These are phyloP conservation scores for Psilopsiagon aymara DNA, from an alignment of 2,113 vertebrate species.

Conservation along the genomic window DNA sequence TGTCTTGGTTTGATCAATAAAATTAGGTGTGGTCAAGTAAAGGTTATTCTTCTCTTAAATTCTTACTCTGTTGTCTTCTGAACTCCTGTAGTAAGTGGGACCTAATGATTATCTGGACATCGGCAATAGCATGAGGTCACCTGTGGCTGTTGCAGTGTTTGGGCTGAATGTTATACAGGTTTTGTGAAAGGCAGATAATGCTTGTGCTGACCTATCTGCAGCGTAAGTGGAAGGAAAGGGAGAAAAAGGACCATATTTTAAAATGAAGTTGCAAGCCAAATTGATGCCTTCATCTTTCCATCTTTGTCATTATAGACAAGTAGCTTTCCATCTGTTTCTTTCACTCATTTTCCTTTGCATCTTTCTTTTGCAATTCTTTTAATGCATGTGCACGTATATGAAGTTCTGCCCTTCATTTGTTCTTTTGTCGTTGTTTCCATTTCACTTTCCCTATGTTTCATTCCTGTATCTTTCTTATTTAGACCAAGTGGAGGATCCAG, in stretches of 20 bases:
- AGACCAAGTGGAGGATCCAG: conserved; percentile 80
- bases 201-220: background rate
- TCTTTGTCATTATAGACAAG: background rate
- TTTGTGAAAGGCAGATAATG: background rate
- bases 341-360: conserved; percentile 33
- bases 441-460: conserved; percentile 77
- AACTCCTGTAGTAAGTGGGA: background rate
- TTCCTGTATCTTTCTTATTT: conserved; percentile 81
- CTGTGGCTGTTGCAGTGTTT: background rate
- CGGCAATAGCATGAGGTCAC: background rate
- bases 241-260: background rate
- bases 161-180: background rate
- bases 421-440: conserved; percentile 74
- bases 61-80: background rate
- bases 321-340: conserved; percentile 54
- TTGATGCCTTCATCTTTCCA: background rate
- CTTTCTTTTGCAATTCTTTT: conserved; percentile 31
- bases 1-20: background rate
- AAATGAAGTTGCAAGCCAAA: background rate
- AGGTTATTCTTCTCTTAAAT: background rate
- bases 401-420: conserved; percentile 58
- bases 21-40: background rate
- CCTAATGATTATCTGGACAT: background rate
- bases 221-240: background rate
- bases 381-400: background rate